phyloP scores from a whole-genome alignment of 2,797 vertebrate genomes.

The Cygnus olor region DNA sequence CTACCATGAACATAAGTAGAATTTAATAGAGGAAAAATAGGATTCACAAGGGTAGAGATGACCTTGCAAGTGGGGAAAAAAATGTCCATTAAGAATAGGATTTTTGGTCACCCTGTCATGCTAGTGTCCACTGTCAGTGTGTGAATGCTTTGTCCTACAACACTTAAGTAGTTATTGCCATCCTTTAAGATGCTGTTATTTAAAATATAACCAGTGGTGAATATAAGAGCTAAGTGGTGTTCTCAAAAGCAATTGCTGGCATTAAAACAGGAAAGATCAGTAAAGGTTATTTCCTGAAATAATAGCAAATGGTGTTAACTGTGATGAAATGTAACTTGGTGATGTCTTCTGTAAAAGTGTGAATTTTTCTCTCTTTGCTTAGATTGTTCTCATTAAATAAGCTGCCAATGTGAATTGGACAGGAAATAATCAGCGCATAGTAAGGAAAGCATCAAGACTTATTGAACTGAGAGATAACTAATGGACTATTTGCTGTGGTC shows the following conservation, averaged over 20 bases:
- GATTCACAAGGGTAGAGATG: neutral
- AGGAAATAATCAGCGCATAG: constrained; percentile 76
- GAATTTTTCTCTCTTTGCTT: constrained; percentile 53
- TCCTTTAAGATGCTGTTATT: constrained; percentile 54
- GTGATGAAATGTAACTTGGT: constrained; percentile 52
- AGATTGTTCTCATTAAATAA: constrained; percentile 70
- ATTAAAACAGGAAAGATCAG: constrained; percentile 61
- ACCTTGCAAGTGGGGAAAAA: neutral
- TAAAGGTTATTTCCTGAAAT: constrained; percentile 68
- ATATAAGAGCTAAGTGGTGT: constrained; percentile 28
- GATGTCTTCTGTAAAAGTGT: constrained; percentile 48
- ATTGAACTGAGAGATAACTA: constrained; percentile 75
- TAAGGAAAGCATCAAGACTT: constrained; percentile 73
- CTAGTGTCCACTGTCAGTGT: neutral
- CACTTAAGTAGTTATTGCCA: constrained; percentile 18
- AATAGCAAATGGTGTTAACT: constrained; percentile 60
- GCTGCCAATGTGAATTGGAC: constrained; percentile 72
- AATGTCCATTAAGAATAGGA: constrained; percentile 11
- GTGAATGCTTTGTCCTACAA: constrained; percentile 32
- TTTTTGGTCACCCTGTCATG: neutral
- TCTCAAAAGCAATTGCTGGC: constrained; percentile 52
- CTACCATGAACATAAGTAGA: neutral
- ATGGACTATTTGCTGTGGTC: constrained; percentile 60
- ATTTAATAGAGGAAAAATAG: constrained; percentile 5
- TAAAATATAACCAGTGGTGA: constrained; percentile 29